Conservation (phyloP, 2,888 invertebrate genomes). For the Caenorhabditis panamensis region DNA sequence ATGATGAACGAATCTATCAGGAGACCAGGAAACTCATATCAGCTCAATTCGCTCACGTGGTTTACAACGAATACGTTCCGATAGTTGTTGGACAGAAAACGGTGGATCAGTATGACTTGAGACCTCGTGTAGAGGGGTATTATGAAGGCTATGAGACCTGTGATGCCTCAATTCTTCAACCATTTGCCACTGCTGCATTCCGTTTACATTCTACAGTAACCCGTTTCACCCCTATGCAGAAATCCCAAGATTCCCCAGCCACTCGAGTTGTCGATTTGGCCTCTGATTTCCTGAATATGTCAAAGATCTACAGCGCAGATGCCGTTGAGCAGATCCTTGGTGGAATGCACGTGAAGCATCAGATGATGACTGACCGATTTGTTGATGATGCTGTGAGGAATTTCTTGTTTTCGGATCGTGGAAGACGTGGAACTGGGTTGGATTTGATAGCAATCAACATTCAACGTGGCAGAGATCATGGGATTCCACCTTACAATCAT, state of each 20-base stretch:
- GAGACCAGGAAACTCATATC: conserved; percentile 82
- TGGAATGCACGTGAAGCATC: conserved; percentile 76
- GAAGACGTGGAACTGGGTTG: conserved; percentile 87
- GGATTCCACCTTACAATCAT: conserved; percentile 76
- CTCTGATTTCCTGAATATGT: conserved; percentile 89
- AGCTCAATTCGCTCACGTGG: conserved; percentile 84
- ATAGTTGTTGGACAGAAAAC: conserved; percentile 90
- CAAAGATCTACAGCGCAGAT: conserved; percentile 56
- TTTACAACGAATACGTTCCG: conserved; percentile 85
- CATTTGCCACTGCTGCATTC: conserved; percentile 93
- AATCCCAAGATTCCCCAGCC: conserved; percentile 15
- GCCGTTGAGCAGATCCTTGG: conserved; percentile 78
- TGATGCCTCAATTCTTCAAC: conserved; percentile 91
- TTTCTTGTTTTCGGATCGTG: conserved; percentile 84
- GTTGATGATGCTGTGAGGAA: conserved; percentile 70
- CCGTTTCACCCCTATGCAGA: conserved; percentile 58
- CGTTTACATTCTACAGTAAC: conserved; percentile 84
- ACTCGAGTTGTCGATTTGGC: conserved; percentile 84
- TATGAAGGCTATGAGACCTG: conserved; percentile 84
- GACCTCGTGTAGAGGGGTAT: conserved; percentile 85
- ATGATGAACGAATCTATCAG: conserved; percentile 81
- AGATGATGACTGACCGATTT: conserved; percentile 79
- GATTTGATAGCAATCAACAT: conserved; percentile 93
- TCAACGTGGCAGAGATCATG: conserved; percentile 86
- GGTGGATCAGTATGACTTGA: conserved; percentile 90